phyloP scores from a whole-genome alignment of 2,888 invertebrate genomes.

The Drosophila putrida region DNA sequence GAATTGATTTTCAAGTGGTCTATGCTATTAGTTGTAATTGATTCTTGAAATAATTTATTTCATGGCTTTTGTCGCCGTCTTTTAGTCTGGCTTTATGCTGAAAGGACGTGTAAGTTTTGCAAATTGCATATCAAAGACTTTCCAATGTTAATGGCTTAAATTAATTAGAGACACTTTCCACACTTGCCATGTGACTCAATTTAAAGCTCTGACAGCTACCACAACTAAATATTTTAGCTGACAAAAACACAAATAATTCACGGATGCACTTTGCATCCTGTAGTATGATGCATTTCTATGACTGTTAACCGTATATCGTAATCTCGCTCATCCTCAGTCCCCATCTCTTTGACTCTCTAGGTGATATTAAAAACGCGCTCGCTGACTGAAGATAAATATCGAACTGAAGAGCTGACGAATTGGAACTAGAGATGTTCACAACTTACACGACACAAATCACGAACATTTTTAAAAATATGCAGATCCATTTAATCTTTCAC shows the following conservation, averaged over 20 bases:
- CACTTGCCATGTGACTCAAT: constrained; percentile 46
- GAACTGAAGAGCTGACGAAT: constrained; percentile 29
- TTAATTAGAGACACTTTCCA: constrained; percentile 54
- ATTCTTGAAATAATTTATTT: constrained; percentile 78
- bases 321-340: constrained; percentile 7
- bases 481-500: too few relatives aligned
- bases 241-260: constrained; percentile 53
- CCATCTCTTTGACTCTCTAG: constrained; percentile 5
- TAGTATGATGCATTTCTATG: constrained; percentile 31
- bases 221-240: constrained; percentile 11
- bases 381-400: constrained; percentile 59
- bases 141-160: constrained; percentile 55
- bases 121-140: constrained; percentile 51
- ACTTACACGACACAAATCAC: background rate
- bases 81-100: constrained; percentile 28
- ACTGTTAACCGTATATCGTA: constrained; percentile 10
- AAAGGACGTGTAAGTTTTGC: constrained; percentile 49
- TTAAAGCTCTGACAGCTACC: constrained; percentile 44
- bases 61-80: constrained; percentile 70
- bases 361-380: constrained; percentile 62
- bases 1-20: constrained; percentile 76
- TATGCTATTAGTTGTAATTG: constrained; percentile 77
- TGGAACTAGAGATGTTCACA: constrained; percentile 10
- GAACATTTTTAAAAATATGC: background rate
- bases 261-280: constrained; percentile 38